Evolutionary conservation across 2,113 vertebrate genomes (phyloP), one percentile per base, ranked within the genome.

Genomic region (Telmatochromis brichardi): DNA sequence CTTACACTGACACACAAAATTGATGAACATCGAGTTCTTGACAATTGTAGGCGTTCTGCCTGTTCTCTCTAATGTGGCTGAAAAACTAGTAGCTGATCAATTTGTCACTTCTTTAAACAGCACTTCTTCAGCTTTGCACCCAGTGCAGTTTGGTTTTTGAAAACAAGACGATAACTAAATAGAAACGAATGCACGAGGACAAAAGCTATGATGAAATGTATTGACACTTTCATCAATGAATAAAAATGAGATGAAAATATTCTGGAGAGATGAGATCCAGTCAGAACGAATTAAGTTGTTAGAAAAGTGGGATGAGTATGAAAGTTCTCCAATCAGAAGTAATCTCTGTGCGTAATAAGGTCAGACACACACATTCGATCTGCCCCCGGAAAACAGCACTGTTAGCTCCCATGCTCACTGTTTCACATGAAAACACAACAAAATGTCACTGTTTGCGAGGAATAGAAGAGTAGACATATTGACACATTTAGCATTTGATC

Each of bases 401-500:
- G 17, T 65, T 13, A 65, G 33, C 33, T 37, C 60, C 60, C 17
- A 37, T n/a, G 33, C 10, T 65, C 19, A 21, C 33, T 37, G 60
- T 65, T 65, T 65, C 17, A 65, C 60, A 37, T 37, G 33, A 65
- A 65, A 65, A 65, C 60, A 65, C 60, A 65, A 37, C 19, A n/a
- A 65, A 37, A 65, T 37, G 60, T 65, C 33, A 65, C 17, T n/a
- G 17, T 35, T 65, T 65, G 31, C 1, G 6, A 65, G 17, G 33
- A 65, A 37, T 65, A 65, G 60, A 35, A 37, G 33, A 37, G 60
- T 6, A n/a, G 60, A 37, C 33, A 65, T n/a, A n/a, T n/a, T n/a
- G 17, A 65, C 60, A 65, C 33, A n/a, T 63, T 63, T 63, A 63
- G 58, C 58, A 63, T 65, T 65, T n/a, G 60, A 65, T 37, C 60